Evolutionary conservation across 2,888 invertebrate genomes (phyloP), one percentile per base, ranked within the genome.

Genomic region (Cephonodes hylas): DNA sequence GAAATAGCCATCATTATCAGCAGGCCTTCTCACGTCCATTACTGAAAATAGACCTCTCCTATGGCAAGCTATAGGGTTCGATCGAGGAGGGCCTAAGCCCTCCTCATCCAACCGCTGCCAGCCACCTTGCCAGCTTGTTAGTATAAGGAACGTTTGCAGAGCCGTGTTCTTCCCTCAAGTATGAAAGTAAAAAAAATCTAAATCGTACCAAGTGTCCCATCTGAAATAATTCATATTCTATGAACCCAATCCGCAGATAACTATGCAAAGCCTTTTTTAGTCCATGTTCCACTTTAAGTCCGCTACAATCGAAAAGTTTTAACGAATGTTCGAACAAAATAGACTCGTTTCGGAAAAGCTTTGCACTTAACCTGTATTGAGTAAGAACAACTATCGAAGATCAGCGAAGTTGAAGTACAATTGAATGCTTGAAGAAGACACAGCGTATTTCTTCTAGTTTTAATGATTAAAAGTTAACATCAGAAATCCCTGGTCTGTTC

Each of bases 201-300:
- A 22, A 15, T 18, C 2, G 18, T 18, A 31, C 18, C 15, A 3
- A 18, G 0, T 31, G 18, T 7, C 53, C 4, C 18, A 18, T 53
- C 53, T 53, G 31, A 53, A 53, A 53, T 7, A 27, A 7, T 15
- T 31, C 7, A 31, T 31, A 46, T 18, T 53, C 53, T 31, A n/a
- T 53, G 63, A 23, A 44, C 22, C n/a, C 58, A 65, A 62, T 62
- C 60, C 60, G 53, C 58, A 42, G 63, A 61, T 56, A 60, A 59
- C 46, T 62, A 59, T 62, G 62, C 62, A 63, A 62, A 34, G 10
- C 42, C 53, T 42, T 60, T 64, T 63, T 61, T 59, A 63, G 38
- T 62, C 58, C 58, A 42, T 60, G 56, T 61, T 64, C 58, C 58
- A 64, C 56, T 58, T 64, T 56, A 60, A 46, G 44, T 44, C 60